Percentiles rank a stretch among this genome's conserved stretches.
Evolutionary conservation across 92 coral and sea anemone genomes (phyloP).

Genomic region (Phymanthus crucifer): DNA sequence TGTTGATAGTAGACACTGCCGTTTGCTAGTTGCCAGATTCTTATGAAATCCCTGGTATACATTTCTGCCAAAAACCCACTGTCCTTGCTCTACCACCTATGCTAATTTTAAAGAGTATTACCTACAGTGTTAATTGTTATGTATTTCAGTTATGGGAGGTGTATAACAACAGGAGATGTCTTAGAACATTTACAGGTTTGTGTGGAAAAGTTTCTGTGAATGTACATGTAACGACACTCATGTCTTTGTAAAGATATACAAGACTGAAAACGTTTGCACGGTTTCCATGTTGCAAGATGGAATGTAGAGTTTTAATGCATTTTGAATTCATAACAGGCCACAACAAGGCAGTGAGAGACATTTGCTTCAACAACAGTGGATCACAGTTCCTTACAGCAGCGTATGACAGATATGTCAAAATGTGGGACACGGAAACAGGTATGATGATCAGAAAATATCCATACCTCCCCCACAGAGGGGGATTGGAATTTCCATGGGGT

Average conservation of each 20-base stretch:
- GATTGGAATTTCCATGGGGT: too few relatives aligned
- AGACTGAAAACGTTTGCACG: too few relatives aligned
- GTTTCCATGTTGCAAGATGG: too few relatives aligned
- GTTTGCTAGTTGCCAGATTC: too few relatives aligned
- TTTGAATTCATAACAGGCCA: conserved; percentile 62
- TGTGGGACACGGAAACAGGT: conserved; percentile 99
- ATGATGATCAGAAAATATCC: background rate
- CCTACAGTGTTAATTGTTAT: background rate
- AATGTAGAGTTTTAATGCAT: background rate
- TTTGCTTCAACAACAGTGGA: conserved; percentile 87
- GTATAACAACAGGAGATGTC: conserved; percentile 87
- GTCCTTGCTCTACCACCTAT: too few relatives aligned
- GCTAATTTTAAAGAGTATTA: background rate
- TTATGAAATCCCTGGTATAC: too few relatives aligned
- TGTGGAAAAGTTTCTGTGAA: background rate
- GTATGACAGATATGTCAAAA: conserved; percentile 96
- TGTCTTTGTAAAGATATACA: too few relatives aligned
- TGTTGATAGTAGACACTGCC: too few relatives aligned
- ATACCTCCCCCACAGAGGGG: too few relatives aligned
- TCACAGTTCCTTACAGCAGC: conserved; percentile 92
- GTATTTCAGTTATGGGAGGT: conserved; percentile 93
- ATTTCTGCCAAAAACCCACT: too few relatives aligned
- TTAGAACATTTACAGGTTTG: conserved; percentile 89
- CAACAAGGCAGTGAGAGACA: conserved; percentile 95
- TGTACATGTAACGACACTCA: too few relatives aligned